Base-by-base conservation (phyloP, 2,113 vertebrate genomes). In the Eidolon helvum region DNA sequence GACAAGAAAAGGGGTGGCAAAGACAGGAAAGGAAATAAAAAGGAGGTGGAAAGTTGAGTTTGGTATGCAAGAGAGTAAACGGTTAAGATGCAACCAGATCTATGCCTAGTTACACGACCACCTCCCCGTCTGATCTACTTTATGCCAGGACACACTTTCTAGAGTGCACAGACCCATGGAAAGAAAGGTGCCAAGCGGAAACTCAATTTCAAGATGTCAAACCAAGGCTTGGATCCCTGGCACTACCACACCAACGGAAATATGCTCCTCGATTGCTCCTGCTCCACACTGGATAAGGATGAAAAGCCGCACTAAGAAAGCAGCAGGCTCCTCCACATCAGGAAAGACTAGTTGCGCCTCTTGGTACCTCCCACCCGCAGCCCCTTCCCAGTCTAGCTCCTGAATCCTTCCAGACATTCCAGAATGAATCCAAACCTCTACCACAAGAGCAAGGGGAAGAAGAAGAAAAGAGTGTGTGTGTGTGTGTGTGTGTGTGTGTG, bases 351-450 rank as follows among this genome's bases (percentile, higher is more conserved):
- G 4, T 0, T 33, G 61, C 26, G 48, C 40, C 83, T 59, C n/a
- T 40, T 4, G 43, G 16, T 43, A 33, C 5, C 77, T 35, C 71
- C 43, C 9, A 35, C 65, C 50, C 71, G 35, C 22, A 12, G 40
- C 10, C 59, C 87, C 18, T 19, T 63, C 65, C 75, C 40, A 22
- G 63, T 38, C 77, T 38, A 87, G 68, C 26, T 38, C 21, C 79
- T 57, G 92, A 53, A 33, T 72, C 22, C 72, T 74, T 78, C 38
- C 53, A 85, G 84, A 71, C 59, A 16, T 55, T 95, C 77, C 71
- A 89, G 69, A 82, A 57, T 24, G 79, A 77, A 90, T 50, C 22
- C 35, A 87, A 61, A 84, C 19, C 15, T 61, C 72, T 10, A 48
- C 68, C 57, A 19, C 18, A 71, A 95, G 89, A 86, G 63, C 83